Evolutionary conservation across 2,888 invertebrate genomes (phyloP), one percentile per base, ranked within the genome.

Genomic region (Watsonalla binaria): DNA sequence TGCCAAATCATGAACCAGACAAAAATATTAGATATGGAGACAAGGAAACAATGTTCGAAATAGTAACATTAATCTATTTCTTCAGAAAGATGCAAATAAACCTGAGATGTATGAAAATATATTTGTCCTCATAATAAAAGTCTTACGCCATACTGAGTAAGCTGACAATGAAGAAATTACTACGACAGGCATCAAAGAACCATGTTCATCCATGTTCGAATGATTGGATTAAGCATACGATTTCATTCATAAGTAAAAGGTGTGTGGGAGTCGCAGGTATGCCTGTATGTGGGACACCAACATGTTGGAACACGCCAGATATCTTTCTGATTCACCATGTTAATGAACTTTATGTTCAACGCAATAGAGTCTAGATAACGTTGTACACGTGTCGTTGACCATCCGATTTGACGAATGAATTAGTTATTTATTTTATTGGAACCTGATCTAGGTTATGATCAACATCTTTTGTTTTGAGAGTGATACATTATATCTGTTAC

Each of bases 261-360:
- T 37, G 33, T 6, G 56, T 53, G 55, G 58, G 62, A 46, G 58
- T 42, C 50, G 57, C 65, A 65, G 66, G 64, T 65, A 66, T 49
- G 63, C 54, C 55, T 52, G 55, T 55, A 65, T 37, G 54, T 65
- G 55, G 64, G 64, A 63, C 66, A 59, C 48, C 57, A 62, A 66
- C 69, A 65, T 54, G 63, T 62, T 45, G 56, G 55, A 56, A 65
- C 65, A 54, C 48, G 59, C 62, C 52, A 37, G 33, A 33, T 48
- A 50, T 51, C 51, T 48, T 42, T 51, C 53, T 62, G 61, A 66
- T 53, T 66, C 61, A 66, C 57, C 14, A 39, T 62, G 68, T 60
- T 62, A 70, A 60, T 61, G 65, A 71, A 65, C 65, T 61, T 35
- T 68, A 68, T 65, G 39, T 15, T 53, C 54, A 52, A 60, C 54